Base-by-base conservation (phyloP, 2,797 vertebrate genomes). In the Melanotaenia boesemani region DNA sequence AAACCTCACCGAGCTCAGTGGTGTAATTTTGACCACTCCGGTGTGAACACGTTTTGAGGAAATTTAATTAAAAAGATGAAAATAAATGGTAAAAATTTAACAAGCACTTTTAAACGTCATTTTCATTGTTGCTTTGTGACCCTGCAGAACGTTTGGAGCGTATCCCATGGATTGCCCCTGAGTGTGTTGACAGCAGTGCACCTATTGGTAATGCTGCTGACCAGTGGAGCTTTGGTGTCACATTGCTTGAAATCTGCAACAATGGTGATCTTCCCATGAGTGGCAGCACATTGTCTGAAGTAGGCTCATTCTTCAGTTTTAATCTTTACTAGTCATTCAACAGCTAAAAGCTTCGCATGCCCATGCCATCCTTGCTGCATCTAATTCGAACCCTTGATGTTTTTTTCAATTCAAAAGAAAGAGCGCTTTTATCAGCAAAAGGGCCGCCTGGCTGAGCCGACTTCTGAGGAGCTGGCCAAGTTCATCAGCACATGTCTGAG, bases 91-190 rank as follows among this genome's bases (percentile, higher is more conserved):
- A 6, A 69, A 59, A 24, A 10, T 20, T n/a, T 30, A 18, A 28
- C 6, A 39, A 30, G 5, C n/a, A 5, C 9, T 28, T 44, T 41
- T 26, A 12, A 39, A 10, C 4, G 10, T 46, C 26, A 24, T 39
- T 34, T 20, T 66, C 6, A 8, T 68, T 39, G 1, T 54, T 9
- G 6, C 28, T 66, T 0, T 66, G 71, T 13, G 76, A 18, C 22
- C 3, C 48, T 44, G 24, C 82, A 99, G 97, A 99, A 79, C 95
- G 96, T 0, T 93, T 97, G 37, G 97, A 98, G 6, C 93, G 97
- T 0, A 97, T 99, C 50, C 98, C 98, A 0, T 99, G 97, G 97
- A 96, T 97, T 0, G 96, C 98, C 2, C 98, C 98, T 0, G 98
- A 99, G 68, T 98, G 96, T 7, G 66, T 98, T 1, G 86, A 92